Percentiles rank a stretch among this genome's conserved stretches.
These are phyloP conservation scores for Turdus rufiventris DNA, from an alignment of 2,113 vertebrate genomes.

Conservation along the genomic window DNA sequence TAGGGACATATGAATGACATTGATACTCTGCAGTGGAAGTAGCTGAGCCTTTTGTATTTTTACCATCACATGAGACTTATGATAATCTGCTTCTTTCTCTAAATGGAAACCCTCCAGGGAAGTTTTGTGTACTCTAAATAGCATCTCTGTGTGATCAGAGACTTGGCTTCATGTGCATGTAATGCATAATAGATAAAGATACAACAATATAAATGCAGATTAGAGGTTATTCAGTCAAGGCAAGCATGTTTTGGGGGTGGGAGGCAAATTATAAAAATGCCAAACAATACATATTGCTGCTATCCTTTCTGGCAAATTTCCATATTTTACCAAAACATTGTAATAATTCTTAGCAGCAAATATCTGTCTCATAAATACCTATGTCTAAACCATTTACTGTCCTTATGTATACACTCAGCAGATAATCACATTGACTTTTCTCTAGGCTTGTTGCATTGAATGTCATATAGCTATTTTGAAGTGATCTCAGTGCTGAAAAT, in stretches of 20 bases:
- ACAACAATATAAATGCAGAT: conserved; percentile 55
- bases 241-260: background rate
- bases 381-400: background rate
- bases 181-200: conserved; percentile 58
- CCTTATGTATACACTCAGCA: background rate
- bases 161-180: conserved; percentile 48
- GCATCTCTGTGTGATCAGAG: conserved; percentile 69
- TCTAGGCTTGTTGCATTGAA: background rate
- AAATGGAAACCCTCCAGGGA: conserved; percentile 71
- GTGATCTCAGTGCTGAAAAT: background rate
- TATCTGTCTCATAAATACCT: background rate
- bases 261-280: conserved; percentile 22
- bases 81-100: conserved; percentile 54
- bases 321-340: background rate
- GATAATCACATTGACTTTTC: background rate
- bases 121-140: conserved; percentile 74
- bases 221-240: conserved; percentile 65
- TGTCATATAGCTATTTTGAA: conserved; percentile 21
- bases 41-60: conserved; percentile 27
- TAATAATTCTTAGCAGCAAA: conserved; percentile 10
- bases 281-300: background rate
- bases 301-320: conserved; percentile 26
- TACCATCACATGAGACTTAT: conserved; percentile 14
- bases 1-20: conserved; percentile 44
- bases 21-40: conserved; percentile 46